A percentile compares a stretch with the other conserved stretches of the same genome.
Evolutionary conservation across 2,113 vertebrate species (phyloP).

Genomic region (Sigmodon hispidus): DNA sequence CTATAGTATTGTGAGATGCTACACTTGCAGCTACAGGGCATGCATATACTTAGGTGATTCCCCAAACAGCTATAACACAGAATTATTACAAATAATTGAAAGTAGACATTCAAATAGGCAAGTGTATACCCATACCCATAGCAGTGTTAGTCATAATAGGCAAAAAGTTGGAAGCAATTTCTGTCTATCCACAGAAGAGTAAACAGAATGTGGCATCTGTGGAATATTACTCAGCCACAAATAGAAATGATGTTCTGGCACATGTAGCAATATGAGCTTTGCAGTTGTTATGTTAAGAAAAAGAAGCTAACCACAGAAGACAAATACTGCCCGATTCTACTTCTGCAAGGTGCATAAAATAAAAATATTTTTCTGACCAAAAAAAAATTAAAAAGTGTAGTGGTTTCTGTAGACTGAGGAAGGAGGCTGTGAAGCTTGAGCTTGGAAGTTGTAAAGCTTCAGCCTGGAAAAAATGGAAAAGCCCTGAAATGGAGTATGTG

Average conservation of each 20-base stretch:
- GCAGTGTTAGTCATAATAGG: not conserved
- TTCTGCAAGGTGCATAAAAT: not conserved
- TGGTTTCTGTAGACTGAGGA: not conserved
- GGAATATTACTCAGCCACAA: not conserved
- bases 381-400: not conserved
- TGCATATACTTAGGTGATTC: not conserved
- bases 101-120: not conserved
- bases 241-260: not conserved
- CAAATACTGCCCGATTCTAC: not conserved
- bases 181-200: not conserved
- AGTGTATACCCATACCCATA: not conserved
- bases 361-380: not conserved
- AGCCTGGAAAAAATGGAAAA: not conserved
- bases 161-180: not conserved
- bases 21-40: not conserved
- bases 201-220: not conserved
- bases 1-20: not conserved
- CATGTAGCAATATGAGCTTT: not conserved
- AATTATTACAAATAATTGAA: not conserved
- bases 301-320: not conserved
- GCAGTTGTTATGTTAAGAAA: not conserved
- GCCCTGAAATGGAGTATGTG: not conserved
- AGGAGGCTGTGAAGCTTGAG: not conserved
- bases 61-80: not conserved
- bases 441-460: not conserved